Evolutionary conservation across 2,797 vertebrate genomes (phyloP).

Genomic region (Novumbra hubbsi): DNA sequence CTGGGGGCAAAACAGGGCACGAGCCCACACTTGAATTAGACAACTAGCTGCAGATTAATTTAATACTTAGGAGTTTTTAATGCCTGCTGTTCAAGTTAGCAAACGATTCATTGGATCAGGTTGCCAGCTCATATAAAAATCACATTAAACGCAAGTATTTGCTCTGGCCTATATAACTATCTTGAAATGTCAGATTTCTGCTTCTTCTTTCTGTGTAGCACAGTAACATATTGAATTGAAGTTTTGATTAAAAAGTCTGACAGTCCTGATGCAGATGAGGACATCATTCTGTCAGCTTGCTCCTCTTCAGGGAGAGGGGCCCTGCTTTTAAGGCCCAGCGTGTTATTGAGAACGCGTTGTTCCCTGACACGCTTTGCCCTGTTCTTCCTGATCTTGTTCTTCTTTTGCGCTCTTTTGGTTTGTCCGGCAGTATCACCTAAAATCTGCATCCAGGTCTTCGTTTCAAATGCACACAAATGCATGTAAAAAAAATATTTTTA

Average conservation of each 20-base stretch:
- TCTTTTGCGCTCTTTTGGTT: conserved; percentile 21
- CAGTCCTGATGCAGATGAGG: conserved; percentile 65
- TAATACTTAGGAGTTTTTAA: conserved; percentile 73
- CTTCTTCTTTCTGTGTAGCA: conserved; percentile 57
- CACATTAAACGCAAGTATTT: conserved; percentile 74
- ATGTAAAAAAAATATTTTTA: too few species aligned
- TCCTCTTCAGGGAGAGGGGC: conserved; percentile 61
- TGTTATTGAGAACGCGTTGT: conserved; percentile 43
- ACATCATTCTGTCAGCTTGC: conserved; percentile 71
- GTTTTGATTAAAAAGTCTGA: conserved; percentile 36
- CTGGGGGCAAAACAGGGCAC: conserved; percentile 70
- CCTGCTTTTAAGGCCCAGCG: conserved; percentile 62
- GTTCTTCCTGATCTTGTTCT: conserved; percentile 10
- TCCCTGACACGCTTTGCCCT: neutral
- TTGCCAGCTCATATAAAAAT: conserved; percentile 78
- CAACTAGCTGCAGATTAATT: conserved; percentile 76
- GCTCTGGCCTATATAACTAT: conserved; percentile 77
- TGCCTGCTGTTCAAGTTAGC: conserved; percentile 72
- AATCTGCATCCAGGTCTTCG: neutral
- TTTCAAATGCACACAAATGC: too few species aligned
- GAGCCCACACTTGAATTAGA: conserved; percentile 77
- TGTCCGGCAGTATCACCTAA: conserved; percentile 24
- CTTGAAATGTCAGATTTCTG: conserved; percentile 75
- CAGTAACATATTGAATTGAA: conserved; percentile 68
- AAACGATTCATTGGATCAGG: conserved; percentile 73